These are phyloP conservation scores for Glaucopsyche alexis DNA, from an alignment of 2,888 invertebrate genomes.

Conservation along the genomic window DNA sequence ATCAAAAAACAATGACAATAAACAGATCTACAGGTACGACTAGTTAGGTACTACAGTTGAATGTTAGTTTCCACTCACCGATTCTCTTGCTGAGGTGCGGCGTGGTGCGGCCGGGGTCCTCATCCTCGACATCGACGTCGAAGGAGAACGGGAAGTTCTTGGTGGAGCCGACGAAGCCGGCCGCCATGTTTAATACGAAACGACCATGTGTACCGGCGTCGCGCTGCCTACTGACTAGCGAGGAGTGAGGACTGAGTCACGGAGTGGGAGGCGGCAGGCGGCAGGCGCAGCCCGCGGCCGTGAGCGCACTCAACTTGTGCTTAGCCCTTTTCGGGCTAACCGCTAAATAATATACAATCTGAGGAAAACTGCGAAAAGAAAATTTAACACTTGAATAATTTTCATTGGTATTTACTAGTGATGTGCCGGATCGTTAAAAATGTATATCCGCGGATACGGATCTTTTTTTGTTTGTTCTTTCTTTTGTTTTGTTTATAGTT, in stretches of 20 bases:
- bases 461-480: too few species aligned
- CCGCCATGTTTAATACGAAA: slow-evolving; percentile 53
- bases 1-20: neutral
- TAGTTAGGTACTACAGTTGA: neutral
- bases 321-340: neutral
- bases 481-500: too few species aligned
- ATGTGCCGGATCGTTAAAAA: too few species aligned
- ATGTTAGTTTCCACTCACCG: slow-evolving; percentile 52
- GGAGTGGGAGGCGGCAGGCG: neutral
- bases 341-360: neutral
- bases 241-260: neutral
- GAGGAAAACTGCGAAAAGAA: neutral
- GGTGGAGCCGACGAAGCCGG: slow-evolving; percentile 72
- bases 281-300: neutral
- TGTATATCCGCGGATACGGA: too few species aligned
- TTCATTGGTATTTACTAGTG: neutral
- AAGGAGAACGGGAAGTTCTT: slow-evolving; percentile 75
- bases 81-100: slow-evolving; percentile 63
- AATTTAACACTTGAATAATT: neutral
- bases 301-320: neutral
- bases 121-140: slow-evolving; percentile 70
- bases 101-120: slow-evolving; percentile 54
- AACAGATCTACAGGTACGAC: neutral
- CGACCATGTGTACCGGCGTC: slow-evolving; percentile 22
- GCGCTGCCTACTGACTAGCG: slow-evolving; percentile 23